phyloP scores from a whole-genome alignment of 1,140 invertebrate species.

The Drosophila miranda region DNA sequence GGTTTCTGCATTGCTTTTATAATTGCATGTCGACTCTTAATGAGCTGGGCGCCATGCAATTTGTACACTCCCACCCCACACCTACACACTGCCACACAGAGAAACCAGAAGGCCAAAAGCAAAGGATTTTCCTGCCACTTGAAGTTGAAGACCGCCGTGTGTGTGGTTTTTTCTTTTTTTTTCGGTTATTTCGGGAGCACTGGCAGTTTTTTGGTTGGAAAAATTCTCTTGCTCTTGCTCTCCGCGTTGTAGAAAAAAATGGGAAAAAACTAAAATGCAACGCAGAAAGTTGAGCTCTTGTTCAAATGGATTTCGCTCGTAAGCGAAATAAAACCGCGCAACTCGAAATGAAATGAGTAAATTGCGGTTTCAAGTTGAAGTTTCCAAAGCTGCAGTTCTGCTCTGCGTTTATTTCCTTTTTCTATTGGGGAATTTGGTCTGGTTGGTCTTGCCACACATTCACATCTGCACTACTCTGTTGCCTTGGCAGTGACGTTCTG shows the following conservation, averaged over 20 bases:
- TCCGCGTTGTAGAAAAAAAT: constrained; percentile 23
- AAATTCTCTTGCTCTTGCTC: constrained; percentile 14
- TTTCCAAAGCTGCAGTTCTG: constrained; percentile 49
- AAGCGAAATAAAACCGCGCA: constrained; percentile 75
- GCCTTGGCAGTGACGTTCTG: constrained; percentile 11
- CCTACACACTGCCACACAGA: constrained; percentile 32
- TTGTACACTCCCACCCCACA: constrained; percentile 47
- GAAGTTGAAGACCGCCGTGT: constrained; percentile 50
- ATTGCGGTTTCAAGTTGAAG: constrained; percentile 74
- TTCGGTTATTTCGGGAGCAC: constrained; percentile 20
- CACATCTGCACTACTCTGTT: not conserved
- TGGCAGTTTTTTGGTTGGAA: constrained; percentile 27
- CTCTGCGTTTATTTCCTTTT: not conserved
- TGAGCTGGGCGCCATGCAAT: constrained; percentile 74
- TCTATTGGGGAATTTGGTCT: constrained; percentile 20
- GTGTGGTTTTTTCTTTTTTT: constrained; percentile 16
- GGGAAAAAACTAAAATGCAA: constrained; percentile 34
- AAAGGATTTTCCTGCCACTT: constrained; percentile 68
- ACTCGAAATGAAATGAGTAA: constrained; percentile 78
- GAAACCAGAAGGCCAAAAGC: constrained; percentile 22
- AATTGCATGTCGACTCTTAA: constrained; percentile 74
- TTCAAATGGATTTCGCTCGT: constrained; percentile 72
- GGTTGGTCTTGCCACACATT: constrained; percentile 12
- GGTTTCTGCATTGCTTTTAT: constrained; percentile 70
- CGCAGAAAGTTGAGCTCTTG: constrained; percentile 60